Conservation (phyloP, 1,140 invertebrate genomes). For the Drosophila tropicalis region DNA sequence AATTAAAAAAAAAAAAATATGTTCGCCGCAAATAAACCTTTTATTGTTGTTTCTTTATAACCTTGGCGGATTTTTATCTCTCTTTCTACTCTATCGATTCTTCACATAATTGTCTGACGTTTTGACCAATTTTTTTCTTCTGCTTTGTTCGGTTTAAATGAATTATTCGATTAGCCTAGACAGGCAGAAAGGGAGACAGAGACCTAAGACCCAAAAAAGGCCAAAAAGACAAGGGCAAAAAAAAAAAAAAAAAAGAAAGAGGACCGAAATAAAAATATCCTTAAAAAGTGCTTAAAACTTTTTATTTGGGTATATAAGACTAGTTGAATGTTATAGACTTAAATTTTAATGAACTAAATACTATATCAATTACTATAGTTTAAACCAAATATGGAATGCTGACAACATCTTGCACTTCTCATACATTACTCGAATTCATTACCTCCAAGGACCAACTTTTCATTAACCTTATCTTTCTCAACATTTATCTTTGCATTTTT, state of each 20-base stretch:
- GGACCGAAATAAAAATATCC: background rate
- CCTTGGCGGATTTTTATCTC: constrained; percentile 60
- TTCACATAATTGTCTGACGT: constrained; percentile 48
- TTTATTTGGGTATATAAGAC: background rate
- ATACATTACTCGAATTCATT: too few species aligned
- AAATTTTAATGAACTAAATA: too few species aligned
- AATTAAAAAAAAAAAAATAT: background rate
- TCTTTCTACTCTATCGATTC: constrained; percentile 24
- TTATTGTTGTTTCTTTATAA: constrained; percentile 8
- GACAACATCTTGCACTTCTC: too few species aligned
- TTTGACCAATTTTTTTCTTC: constrained; percentile 39
- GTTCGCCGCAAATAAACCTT: constrained; percentile 27
- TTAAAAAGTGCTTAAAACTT: background rate
- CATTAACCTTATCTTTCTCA: background rate
- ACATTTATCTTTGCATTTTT: background rate
- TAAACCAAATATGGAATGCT: too few species aligned
- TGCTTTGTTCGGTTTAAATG: constrained; percentile 38
- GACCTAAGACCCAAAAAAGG: constrained; percentile 7
- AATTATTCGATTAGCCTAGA: constrained; percentile 54
- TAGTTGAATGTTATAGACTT: too few species aligned
- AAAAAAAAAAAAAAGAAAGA: too few species aligned
- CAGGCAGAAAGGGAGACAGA: constrained; percentile 27
- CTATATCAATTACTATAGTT: too few species aligned
- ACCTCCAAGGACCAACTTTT: too few species aligned
- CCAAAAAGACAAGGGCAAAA: background rate